phyloP scores from a whole-genome alignment of 2,113 vertebrate species.

The Parotia lawesii region DNA sequence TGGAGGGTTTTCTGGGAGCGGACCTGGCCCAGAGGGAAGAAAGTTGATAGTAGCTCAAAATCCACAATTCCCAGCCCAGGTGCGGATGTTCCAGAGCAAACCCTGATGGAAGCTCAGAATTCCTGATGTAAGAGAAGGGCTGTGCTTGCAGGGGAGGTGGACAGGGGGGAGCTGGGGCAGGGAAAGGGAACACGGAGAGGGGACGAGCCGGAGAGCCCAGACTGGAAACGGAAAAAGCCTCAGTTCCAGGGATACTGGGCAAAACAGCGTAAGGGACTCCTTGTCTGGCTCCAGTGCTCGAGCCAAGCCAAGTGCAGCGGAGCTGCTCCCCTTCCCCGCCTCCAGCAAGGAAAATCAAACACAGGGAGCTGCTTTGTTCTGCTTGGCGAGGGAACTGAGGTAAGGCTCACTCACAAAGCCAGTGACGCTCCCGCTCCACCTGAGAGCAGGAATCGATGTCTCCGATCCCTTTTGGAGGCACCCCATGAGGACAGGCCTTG shows the following conservation, averaged over 20 bases:
- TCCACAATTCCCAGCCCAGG: neutral
- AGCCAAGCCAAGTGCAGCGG: neutral
- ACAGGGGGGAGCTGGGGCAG: neutral
- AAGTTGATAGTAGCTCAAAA: neutral
- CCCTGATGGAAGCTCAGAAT: neutral
- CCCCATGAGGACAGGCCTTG: accelerated
- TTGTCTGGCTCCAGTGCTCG: neutral
- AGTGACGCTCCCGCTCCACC: neutral
- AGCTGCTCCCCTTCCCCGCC: neutral
- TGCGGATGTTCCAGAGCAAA: neutral
- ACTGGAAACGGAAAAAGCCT: neutral
- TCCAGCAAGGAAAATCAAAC: neutral
- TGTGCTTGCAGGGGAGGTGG: neutral
- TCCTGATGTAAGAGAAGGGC: accelerated
- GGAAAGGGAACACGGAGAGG: neutral
- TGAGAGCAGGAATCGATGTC: neutral
- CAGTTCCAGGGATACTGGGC: neutral
- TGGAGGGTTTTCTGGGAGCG: neutral
- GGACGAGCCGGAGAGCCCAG: neutral
- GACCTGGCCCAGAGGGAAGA: neutral
- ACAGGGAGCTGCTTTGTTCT: neutral
- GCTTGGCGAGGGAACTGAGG: neutral
- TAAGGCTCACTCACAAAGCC: neutral
- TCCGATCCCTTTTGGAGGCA: neutral
- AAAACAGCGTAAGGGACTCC: neutral